Base-by-base conservation (phyloP, 2,888 invertebrate genomes). In the Ochropleura plecta region DNA sequence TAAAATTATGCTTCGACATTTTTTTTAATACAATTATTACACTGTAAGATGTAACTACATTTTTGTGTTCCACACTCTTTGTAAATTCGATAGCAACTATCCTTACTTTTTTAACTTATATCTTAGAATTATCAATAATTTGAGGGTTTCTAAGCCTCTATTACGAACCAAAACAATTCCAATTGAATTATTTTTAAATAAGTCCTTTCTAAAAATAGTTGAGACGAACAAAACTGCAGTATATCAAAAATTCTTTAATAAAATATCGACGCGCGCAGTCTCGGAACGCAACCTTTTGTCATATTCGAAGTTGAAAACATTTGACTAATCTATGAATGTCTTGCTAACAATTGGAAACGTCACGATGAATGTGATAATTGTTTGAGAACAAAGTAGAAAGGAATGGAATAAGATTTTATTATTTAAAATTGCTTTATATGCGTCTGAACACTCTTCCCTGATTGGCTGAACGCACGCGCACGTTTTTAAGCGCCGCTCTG, bases 251-350 rank as follows among this genome's bases (percentile, higher is more conserved):
- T 30, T 51, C 18, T 81, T 42, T 76, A 83, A 74, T 59, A 81
- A 81, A 84, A 86, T 83, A 69, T 64, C 5, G 57, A 78, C 78
- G 68, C 81, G 57, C 49, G 46, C 82, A 77, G 60, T 73, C 77
- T 84, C 79, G 9, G 46, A 72, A 63, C 66, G 67, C 65, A 57
- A 79, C 67, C 46, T 46, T 30, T 62, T 68, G 49, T 51, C 49
- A 78, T 79, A 86, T 84, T 81, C 86, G 86, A 86, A 86, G 86
- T 88, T 84, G 88, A 78, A 76, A 65, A 60, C 7, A 62, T 62
- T 49, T 40, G 14, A 65, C 20, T 84, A 79, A 46, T 55, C 49
- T 69, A 73, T 51, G 14, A n/a, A 49, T 55, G 70, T 44, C 70
- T 76, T 64, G 63, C 79, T 70, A 70, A 76, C 81, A 76, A 81